A percentile compares a stretch with the other conserved stretches of the same genome.
phyloP scores from a whole-genome alignment of 2,888 invertebrate species.

The Andrena dorsata region DNA sequence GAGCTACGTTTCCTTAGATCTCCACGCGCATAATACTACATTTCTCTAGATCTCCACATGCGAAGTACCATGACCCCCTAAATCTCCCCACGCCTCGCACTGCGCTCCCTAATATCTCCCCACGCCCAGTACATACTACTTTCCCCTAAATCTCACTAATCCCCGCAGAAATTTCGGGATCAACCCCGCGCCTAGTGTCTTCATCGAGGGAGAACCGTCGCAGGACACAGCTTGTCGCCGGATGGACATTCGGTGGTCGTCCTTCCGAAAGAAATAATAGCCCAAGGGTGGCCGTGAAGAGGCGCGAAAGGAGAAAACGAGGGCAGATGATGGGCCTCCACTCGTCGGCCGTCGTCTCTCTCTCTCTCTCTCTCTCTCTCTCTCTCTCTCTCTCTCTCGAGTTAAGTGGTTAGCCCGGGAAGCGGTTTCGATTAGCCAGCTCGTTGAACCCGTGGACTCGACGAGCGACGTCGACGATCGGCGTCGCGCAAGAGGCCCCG shows the following conservation, averaged over 20 bases:
- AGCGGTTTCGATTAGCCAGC: slow-evolving; percentile 79
- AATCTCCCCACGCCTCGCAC: too few species aligned
- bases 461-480: slow-evolving; percentile 43
- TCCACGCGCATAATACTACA: too few species aligned
- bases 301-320: slow-evolving; percentile 42
- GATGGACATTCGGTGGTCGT: slow-evolving; percentile 13
- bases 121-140: too few species aligned
- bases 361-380: slow-evolving; percentile 32
- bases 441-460: slow-evolving; percentile 71
- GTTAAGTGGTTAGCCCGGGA: slow-evolving; percentile 72
- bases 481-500: slow-evolving; percentile 45
- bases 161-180: too few species aligned
- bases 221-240: not conserved
- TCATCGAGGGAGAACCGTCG: not conserved
- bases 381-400: slow-evolving; percentile 45
- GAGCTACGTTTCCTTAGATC: too few species aligned
- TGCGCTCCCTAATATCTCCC: too few species aligned
- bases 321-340: slow-evolving; percentile 56
- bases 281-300: slow-evolving; percentile 45
- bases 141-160: too few species aligned
- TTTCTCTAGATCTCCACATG: too few species aligned
- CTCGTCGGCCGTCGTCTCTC: not conserved
- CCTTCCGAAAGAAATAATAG: slow-evolving; percentile 41
- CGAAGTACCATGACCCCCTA: too few species aligned
- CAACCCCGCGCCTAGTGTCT: not conserved